Conservation (phyloP, 1,140 invertebrate genomes). For the Drosophila melanica region DNA sequence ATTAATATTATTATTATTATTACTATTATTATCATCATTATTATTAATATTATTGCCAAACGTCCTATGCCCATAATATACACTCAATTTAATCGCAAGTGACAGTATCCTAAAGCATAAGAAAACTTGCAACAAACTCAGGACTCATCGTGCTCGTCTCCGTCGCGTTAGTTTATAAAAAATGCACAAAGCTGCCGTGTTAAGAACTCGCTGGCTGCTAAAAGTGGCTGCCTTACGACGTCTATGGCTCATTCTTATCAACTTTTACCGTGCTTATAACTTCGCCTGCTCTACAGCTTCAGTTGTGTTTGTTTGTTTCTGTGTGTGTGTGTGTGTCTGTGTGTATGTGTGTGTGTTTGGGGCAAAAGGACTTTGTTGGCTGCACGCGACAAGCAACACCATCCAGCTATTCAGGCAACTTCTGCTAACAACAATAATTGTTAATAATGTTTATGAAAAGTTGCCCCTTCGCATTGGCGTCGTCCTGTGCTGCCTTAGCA, state of each 20-base stretch:
- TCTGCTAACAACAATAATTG: slow-evolving; percentile 82
- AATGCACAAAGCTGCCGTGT: slow-evolving; percentile 77
- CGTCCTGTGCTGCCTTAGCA: slow-evolving; percentile 26
- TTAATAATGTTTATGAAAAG: slow-evolving; percentile 82
- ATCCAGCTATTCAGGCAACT: slow-evolving; percentile 59
- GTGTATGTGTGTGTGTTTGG: slow-evolving; percentile 22
- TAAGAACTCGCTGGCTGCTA: slow-evolving; percentile 65
- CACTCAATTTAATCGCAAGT: neutral
- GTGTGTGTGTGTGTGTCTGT: slow-evolving; percentile 10
- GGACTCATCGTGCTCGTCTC: slow-evolving; percentile 29
- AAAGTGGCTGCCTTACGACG: slow-evolving; percentile 78
- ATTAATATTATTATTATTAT: too few relatives aligned
- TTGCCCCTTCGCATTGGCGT: slow-evolving; percentile 50
- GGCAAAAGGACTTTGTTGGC: slow-evolving; percentile 59
- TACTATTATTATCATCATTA: too few relatives aligned
- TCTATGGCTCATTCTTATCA: slow-evolving; percentile 82
- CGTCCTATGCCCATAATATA: slow-evolving; percentile 1
- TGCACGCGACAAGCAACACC: slow-evolving; percentile 70
- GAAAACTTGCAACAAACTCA: slow-evolving; percentile 39
- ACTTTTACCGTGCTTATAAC: slow-evolving; percentile 80
- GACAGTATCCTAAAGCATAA: slow-evolving; percentile 5
- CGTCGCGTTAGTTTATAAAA: slow-evolving; percentile 74
- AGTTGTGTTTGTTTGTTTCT: neutral
- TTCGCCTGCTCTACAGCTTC: slow-evolving; percentile 35
- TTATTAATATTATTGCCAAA: too few relatives aligned